Percentiles rank a stretch among this genome's conserved stretches.
Evolutionary conservation across 1,140 invertebrate species (phyloP).

Genomic region (Drosophila sechellia): DNA sequence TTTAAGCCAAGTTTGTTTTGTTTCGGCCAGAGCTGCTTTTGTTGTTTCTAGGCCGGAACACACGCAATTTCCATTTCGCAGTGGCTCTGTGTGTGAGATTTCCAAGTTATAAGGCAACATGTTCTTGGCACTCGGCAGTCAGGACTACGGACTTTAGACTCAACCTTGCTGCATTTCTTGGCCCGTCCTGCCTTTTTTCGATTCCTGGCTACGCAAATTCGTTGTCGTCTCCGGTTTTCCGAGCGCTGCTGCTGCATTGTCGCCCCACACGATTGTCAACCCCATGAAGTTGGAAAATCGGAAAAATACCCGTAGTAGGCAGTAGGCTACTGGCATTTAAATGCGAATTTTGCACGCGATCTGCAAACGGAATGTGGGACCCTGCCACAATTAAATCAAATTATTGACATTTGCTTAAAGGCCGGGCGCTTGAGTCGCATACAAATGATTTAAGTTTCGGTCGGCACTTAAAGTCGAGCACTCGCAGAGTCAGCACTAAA

Average conservation of each 20-base stretch:
- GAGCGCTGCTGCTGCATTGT: conserved; percentile 53
- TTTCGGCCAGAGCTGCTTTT: conserved; percentile 18
- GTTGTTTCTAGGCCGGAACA: conserved; percentile 54
- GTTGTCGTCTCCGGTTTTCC: conserved; percentile 20
- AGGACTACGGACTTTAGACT: not conserved
- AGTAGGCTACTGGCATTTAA: conserved; percentile 75
- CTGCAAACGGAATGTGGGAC: conserved; percentile 55
- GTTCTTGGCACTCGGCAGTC: conserved; percentile 25
- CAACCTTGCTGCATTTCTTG: conserved; percentile 64
- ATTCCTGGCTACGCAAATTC: conserved; percentile 70
- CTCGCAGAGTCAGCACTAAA: conserved; percentile 72
- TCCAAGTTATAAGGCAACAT: conserved; percentile 73
- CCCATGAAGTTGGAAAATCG: conserved; percentile 50
- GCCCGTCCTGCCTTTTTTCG: conserved; percentile 52
- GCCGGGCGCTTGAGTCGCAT: conserved; percentile 65
- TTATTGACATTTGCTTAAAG: conserved; percentile 83
- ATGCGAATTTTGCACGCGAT: conserved; percentile 80
- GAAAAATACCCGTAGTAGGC: conserved; percentile 48
- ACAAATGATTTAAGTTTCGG: conserved; percentile 72
- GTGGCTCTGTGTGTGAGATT: conserved; percentile 45
- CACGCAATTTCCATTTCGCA: conserved; percentile 71
- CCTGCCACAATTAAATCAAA: conserved; percentile 80
- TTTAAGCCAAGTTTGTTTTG: conserved; percentile 30
- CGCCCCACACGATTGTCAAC: conserved; percentile 77
- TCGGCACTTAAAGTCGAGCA: conserved; percentile 53